These are phyloP conservation scores for Mythimna vitellina DNA, from an alignment of 2,888 invertebrate species.

Conservation along the genomic window DNA sequence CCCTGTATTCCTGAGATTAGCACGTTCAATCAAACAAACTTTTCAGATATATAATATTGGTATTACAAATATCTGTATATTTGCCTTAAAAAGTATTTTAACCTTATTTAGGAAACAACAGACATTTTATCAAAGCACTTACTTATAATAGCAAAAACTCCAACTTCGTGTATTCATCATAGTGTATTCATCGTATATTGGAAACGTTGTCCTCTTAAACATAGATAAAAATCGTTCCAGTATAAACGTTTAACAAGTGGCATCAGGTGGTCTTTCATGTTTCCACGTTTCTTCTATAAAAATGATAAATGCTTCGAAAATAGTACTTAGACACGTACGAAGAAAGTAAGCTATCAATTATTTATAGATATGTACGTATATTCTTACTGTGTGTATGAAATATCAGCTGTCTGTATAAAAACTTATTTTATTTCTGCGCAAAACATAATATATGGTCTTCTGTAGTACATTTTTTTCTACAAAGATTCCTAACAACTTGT, in stretches of 20 bases:
- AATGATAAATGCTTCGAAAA: conserved; percentile 44
- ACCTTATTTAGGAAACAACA: no score
- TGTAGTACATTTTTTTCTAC: neutral
- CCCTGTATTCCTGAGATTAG: no score
- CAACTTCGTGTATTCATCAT: neutral
- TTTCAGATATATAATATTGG: no score
- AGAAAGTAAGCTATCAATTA: conserved; percentile 28
- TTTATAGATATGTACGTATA: conserved; percentile 1
- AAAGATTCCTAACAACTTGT: neutral
- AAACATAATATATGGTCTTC: neutral
- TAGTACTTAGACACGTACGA: conserved; percentile 44
- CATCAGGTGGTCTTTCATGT: conserved; percentile 57
- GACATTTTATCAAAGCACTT: no score
- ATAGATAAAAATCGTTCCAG: conserved; percentile 35
- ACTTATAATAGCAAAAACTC: neutral
- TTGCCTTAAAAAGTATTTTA: no score
- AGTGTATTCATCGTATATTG: conserved; percentile 9
- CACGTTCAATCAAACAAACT: no score
- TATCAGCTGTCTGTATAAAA: conserved; percentile 5
- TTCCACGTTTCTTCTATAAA: conserved; percentile 39
- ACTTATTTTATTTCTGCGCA: conserved; percentile 28
- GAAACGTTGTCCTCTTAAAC: conserved; percentile 24
- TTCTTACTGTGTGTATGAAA: conserved; percentile 9
- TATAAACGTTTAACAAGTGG: conserved; percentile 55
- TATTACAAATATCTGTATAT: no score